Base-by-base conservation (phyloP, 2,113 vertebrate species). In the Caranx melampygus region DNA sequence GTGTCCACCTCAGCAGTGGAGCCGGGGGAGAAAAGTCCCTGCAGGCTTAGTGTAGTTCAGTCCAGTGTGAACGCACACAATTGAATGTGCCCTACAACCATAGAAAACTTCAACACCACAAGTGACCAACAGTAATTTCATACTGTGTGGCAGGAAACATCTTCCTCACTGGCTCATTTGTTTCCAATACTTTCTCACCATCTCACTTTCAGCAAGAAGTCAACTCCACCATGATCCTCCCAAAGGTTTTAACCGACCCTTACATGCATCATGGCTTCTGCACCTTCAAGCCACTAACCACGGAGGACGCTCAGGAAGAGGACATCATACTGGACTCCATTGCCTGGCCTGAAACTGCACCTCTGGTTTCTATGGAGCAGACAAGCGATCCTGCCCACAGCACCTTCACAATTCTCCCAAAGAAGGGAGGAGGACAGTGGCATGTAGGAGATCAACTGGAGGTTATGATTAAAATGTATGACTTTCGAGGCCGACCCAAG, bases 401-500 rank as follows among this genome's bases (percentile, higher is more conserved):
- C 79, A 95, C 88, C 65, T 97, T 97, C 66, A 92, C 94, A 60
- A 96, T 98, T 82, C 87, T 95, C 13, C 80, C 91, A 88, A 87
- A 54, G 6, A 88, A 64, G 0, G 42, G 57, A 12, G 64, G 79
- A 4, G 49, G 72, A 5, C 78, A 82, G 55, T 96, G 96, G 91
- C 90, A 40, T 12, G 92, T 97, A 49, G 97, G 97, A 2, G 96
- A 96, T 81, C 82, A 95, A 83, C 81, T 99, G 64, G 94, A 96
- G 72, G 96, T 96, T 6, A 87, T 94, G 0, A 95, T 99, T 45
- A 93, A 89, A 0, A 87, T 97, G 73, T 94, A 87, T 6, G 95
- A 99, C 88, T 97, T 96, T 91, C 86, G 93, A 55, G 95, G 96
- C 6, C 91, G 85, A 40, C 94, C 96, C 57, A 98, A 97, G 89